Evolutionary conservation across 2,888 invertebrate species (phyloP).

Genomic region (Lasioglossum lativentre): DNA sequence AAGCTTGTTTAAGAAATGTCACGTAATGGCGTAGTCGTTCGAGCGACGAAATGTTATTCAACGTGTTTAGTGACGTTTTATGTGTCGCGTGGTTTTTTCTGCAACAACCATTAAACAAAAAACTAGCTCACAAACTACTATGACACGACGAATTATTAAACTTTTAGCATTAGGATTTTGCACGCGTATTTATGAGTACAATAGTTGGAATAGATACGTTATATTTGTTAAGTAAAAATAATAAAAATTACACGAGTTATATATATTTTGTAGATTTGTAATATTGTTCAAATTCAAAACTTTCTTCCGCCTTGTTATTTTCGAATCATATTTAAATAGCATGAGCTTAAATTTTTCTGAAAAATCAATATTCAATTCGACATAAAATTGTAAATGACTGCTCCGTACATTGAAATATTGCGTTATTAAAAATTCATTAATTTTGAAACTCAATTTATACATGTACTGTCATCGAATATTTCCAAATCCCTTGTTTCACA

Average conservation of each 20-base stretch:
- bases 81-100: not conserved
- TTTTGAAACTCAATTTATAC: not conserved
- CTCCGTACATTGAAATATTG: not conserved
- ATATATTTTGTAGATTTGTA: too few relatives aligned
- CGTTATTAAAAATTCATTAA: not conserved
- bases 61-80: slow-evolving; percentile 17
- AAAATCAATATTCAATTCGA: not conserved
- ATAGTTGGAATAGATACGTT: too few relatives aligned
- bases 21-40: slow-evolving; percentile 26
- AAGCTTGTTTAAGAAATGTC: slow-evolving; percentile 31
- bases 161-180: too few relatives aligned
- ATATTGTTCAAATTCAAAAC: too few relatives aligned
- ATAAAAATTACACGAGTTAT: too few relatives aligned
- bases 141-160: too few relatives aligned
- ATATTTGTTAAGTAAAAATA: too few relatives aligned
- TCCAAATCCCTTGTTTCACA: not conserved
- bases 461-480: not conserved
- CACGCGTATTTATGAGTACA: too few relatives aligned
- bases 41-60: not conserved
- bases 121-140: not conserved
- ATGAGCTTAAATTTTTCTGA: not conserved
- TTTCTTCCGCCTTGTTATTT: too few relatives aligned
- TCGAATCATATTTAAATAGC: not conserved
- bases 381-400: not conserved
- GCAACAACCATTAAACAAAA: too few relatives aligned